Conservation (phyloP, 1,140 invertebrate species). For the Drosophila willistoni region DNA sequence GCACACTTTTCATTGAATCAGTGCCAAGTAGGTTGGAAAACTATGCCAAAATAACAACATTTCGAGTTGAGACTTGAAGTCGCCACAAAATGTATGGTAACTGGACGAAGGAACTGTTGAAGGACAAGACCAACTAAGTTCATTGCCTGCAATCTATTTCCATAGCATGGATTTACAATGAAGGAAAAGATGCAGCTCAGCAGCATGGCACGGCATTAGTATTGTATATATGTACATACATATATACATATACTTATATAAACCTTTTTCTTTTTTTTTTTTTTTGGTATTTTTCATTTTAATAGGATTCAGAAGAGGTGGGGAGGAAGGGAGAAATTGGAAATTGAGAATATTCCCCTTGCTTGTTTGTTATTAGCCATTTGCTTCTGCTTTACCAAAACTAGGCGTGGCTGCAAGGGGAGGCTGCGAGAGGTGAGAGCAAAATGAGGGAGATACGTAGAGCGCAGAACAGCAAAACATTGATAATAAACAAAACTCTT, state of each 20-base stretch:
- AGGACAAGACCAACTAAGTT: conserved; percentile 5
- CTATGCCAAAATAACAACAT: conserved; percentile 11
- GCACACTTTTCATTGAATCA: too few relatives aligned
- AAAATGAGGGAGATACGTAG: background rate
- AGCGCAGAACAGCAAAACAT: conserved; percentile 45
- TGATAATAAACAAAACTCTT: conserved; percentile 67
- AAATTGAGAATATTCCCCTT: background rate
- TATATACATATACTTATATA: too few relatives aligned
- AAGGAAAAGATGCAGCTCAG: too few relatives aligned
- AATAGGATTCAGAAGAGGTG: background rate
- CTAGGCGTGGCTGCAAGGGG: background rate
- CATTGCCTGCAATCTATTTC: conserved; percentile 2
- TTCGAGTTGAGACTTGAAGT: background rate
- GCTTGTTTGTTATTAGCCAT: conserved; percentile 67
- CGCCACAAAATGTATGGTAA: background rate
- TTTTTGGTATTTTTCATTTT: background rate
- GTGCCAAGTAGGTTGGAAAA: conserved; percentile 8
- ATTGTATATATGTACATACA: background rate
- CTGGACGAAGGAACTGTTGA: background rate
- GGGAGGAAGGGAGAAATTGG: background rate
- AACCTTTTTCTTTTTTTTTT: too few relatives aligned
- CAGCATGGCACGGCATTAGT: background rate
- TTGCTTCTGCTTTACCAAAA: conserved; percentile 50
- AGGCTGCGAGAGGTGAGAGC: background rate
- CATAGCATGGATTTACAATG: too few relatives aligned